phyloP scores from a whole-genome alignment of 2,797 vertebrate species.

The Sebastes reedi region DNA sequence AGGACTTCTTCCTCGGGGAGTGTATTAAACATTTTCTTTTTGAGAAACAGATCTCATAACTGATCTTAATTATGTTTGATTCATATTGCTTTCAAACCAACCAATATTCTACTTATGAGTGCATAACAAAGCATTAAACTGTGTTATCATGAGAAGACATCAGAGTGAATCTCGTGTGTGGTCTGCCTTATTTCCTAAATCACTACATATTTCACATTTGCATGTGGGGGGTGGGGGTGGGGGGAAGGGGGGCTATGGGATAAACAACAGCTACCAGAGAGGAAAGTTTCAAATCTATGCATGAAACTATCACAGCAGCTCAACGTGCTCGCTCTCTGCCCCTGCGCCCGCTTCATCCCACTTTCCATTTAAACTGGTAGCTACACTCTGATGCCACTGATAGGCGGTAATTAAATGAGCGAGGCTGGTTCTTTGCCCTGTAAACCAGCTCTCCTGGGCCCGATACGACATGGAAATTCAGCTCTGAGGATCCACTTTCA shows the following conservation, averaged over 20 bases:
- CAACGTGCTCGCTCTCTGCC: constrained; percentile 28
- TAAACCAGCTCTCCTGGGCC: constrained; percentile 75
- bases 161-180: constrained; percentile 1
- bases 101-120: neutral
- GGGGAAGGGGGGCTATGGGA: neutral
- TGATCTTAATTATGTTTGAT: constrained; percentile 20
- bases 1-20: neutral
- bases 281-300: constrained; percentile 43
- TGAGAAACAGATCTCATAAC: neutral
- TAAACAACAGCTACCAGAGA: constrained; percentile 42
- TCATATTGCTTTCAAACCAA: neutral
- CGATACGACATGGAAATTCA: constrained; percentile 70
- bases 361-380: constrained; percentile 67
- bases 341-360: constrained; percentile 56
- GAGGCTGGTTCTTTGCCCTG: constrained; percentile 71
- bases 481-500: constrained; percentile 65
- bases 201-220: constrained; percentile 30
- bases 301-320: constrained; percentile 36
- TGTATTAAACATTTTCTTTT: neutral
- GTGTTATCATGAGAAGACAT: constrained; percentile 16
- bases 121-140: constrained; percentile 6
- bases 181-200: constrained; percentile 21
- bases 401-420: constrained; percentile 76
- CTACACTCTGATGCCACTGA: constrained; percentile 70
- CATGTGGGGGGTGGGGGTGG: neutral